These are phyloP conservation scores for Cynoglossus semilaevis DNA, from an alignment of 2,113 vertebrate species.

Conservation along the genomic window DNA sequence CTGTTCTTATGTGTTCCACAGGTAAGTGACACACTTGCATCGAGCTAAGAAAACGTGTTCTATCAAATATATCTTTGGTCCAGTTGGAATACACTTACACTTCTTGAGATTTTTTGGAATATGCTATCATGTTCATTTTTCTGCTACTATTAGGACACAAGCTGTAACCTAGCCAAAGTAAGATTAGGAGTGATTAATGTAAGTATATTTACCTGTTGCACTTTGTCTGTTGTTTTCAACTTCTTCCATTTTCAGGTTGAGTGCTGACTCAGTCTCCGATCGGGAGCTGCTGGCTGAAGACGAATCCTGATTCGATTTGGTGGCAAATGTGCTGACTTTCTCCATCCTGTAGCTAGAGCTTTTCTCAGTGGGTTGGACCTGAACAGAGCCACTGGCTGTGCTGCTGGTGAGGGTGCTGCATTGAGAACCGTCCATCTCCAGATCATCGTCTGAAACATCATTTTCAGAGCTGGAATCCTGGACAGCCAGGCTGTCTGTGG, in stretches of 20 bases:
- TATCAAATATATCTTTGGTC: too few species aligned
- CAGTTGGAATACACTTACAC: too few species aligned
- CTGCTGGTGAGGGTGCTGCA: slow-evolving; percentile 70
- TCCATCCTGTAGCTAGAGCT: slow-evolving; percentile 17
- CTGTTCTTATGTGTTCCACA: too few species aligned
- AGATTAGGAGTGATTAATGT: not conserved
- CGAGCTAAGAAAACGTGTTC: too few species aligned
- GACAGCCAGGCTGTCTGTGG: slow-evolving; percentile 51
- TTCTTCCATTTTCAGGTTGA: slow-evolving; percentile 80
- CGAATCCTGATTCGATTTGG: slow-evolving; percentile 37
- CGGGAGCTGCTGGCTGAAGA: slow-evolving; percentile 39
- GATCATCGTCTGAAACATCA: slow-evolving; percentile 80
- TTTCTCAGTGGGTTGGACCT: not conserved
- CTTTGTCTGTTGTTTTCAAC: slow-evolving; percentile 85
- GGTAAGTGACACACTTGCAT: too few species aligned
- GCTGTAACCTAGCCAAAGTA: too few species aligned
- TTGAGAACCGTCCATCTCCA: slow-evolving; percentile 67
- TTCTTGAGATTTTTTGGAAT: not conserved
- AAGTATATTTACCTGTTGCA: slow-evolving; percentile 79
- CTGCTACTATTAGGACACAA: too few species aligned
- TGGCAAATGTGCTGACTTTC: slow-evolving; percentile 7
- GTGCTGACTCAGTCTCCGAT: slow-evolving; percentile 62
- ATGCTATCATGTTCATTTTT: too few species aligned
- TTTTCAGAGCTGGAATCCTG: slow-evolving; percentile 81
- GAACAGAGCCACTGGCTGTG: slow-evolving; percentile 51